Conservation (phyloP, 2,113 vertebrate species). For the Pseudorasbora parva region DNA sequence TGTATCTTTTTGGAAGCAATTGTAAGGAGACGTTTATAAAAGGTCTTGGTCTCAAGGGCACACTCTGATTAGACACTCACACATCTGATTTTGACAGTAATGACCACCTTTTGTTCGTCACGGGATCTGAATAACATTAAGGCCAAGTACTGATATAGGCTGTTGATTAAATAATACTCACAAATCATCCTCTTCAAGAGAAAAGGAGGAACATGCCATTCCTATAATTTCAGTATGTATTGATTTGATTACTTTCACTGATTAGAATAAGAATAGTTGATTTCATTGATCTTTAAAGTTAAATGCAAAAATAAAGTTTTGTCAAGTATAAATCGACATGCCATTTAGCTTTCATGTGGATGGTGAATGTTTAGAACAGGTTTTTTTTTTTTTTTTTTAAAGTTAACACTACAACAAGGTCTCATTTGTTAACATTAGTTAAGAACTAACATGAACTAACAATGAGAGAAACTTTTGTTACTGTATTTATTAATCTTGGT, state of each 20-base stretch:
- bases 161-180: neutral
- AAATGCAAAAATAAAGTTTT: neutral
- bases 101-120: constrained; percentile 5
- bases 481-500: too few relatives aligned
- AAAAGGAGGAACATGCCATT: neutral
- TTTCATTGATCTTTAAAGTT: neutral
- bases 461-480: too few relatives aligned
- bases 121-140: neutral
- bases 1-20: neutral
- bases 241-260: neutral
- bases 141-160: neutral
- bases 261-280: neutral
- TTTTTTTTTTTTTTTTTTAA: neutral
- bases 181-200: neutral
- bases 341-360: neutral
- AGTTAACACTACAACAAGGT: too few relatives aligned
- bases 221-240: neutral
- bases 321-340: neutral
- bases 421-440: too few relatives aligned
- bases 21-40: neutral
- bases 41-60: neutral
- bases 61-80: constrained; percentile 2
- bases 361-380: neutral
- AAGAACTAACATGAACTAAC: too few relatives aligned
- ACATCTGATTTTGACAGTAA: constrained; percentile 16